A percentile compares a stretch with the other conserved stretches of the same genome.
Conservation (phyloP, 2,888 invertebrate species). For the Dyspetes luteomarginatus region DNA sequence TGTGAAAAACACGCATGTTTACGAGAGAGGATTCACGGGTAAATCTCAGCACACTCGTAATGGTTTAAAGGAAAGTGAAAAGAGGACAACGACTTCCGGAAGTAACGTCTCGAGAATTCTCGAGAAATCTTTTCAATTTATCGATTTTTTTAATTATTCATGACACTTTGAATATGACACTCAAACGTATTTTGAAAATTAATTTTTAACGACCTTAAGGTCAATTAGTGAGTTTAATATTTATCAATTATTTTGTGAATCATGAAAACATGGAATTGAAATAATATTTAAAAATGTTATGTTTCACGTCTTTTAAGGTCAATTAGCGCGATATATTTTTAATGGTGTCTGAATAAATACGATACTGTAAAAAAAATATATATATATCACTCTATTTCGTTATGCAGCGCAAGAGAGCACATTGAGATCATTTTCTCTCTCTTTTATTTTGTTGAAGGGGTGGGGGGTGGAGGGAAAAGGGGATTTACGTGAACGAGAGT, state of each 20-base stretch:
- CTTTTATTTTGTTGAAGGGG: not conserved
- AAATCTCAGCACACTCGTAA: conserved; percentile 41
- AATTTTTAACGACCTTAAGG: no score
- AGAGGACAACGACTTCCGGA: conserved; percentile 53
- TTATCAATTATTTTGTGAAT: not conserved
- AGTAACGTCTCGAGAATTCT: conserved; percentile 7
- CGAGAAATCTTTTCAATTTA: conserved; percentile 25
- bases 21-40: conserved; percentile 43
- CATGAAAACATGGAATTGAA: not conserved
- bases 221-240: no score
- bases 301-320: no score
- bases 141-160: no score
- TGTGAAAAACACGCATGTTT: not conserved
- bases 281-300: not conserved
- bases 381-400: conserved; percentile 24
- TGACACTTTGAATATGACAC: no score
- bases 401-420: conserved; percentile 10
- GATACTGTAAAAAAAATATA: not conserved
- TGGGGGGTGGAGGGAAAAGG: conserved; percentile 14
- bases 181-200: no score
- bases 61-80: conserved; percentile 55
- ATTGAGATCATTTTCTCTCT: not conserved
- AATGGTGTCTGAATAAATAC: not conserved
- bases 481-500: conserved; percentile 44
- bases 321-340: not conserved